Conservation (phyloP, 2,888 invertebrate genomes). For the Hydrotaea cyrtoneurina region DNA sequence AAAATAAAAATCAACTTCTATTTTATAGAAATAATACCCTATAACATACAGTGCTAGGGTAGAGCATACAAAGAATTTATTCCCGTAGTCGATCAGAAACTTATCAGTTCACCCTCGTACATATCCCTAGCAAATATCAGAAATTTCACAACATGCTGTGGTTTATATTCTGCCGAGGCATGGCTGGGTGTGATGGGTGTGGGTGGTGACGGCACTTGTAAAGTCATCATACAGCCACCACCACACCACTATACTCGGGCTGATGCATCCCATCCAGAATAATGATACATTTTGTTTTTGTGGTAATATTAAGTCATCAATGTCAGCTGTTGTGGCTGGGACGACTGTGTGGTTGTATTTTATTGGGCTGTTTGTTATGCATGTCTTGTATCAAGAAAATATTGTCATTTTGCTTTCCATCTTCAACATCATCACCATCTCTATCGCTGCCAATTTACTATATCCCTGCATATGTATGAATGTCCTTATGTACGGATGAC, state of each 20-base stretch:
- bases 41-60: too few species aligned
- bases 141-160: constrained; percentile 19
- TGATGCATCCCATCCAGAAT: constrained; percentile 5
- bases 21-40: too few species aligned
- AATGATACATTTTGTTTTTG: constrained; percentile 39
- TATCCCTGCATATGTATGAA: not conserved
- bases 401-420: constrained; percentile 30
- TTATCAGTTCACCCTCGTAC: not conserved
- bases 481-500: not conserved
- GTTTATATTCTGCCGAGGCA: constrained; percentile 2
- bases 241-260: not conserved
- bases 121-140: not conserved
- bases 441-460: not conserved
- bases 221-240: not conserved
- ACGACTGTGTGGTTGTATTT: constrained; percentile 19
- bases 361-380: constrained; percentile 59
- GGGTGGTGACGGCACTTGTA: not conserved
- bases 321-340: constrained; percentile 60
- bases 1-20: too few species aligned
- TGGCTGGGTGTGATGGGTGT: not conserved
- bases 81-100: not conserved
- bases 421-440: not conserved
- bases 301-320: constrained; percentile 63
- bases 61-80: too few species aligned
- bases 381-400: constrained; percentile 53